Percentiles rank a stretch among this genome's conserved stretches.
phyloP scores from a whole-genome alignment of 1,140 invertebrate species.

The Lepidotrigona ventralis region DNA sequence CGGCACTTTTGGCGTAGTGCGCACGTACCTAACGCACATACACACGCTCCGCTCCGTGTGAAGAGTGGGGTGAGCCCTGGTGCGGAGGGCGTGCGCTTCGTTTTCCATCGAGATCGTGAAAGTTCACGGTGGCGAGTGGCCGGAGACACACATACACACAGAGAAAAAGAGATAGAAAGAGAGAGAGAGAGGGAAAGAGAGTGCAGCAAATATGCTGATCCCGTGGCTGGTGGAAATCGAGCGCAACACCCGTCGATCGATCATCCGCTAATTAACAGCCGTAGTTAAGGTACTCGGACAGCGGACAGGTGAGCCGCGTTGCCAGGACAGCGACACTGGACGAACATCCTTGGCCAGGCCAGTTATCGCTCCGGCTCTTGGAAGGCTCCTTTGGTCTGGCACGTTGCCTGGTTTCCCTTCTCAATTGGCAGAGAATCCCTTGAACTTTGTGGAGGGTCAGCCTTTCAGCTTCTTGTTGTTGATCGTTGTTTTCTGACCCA shows the following conservation, averaged over 20 bases:
- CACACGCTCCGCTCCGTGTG: constrained; percentile 49
- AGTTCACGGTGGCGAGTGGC: constrained; percentile 51
- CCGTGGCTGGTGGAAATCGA: constrained; percentile 14
- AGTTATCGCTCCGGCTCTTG: constrained; percentile 7
- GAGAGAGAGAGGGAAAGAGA: constrained; percentile 12
- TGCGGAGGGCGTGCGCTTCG: constrained; percentile 68
- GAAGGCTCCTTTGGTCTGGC: not conserved
- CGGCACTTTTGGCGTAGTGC: constrained; percentile 68
- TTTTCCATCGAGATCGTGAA: constrained; percentile 63
- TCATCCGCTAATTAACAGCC: constrained; percentile 21
- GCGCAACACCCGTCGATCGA: constrained; percentile 19
- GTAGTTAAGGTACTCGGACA: constrained; percentile 7
- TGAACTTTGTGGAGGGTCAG: not conserved
- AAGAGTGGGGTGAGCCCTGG: constrained; percentile 45
- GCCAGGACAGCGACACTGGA: not conserved
- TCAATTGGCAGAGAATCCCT: not conserved
- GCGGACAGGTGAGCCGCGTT: not conserved
- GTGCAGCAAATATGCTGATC: constrained; percentile 11
- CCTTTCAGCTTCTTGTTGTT: not conserved
- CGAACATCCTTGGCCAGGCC: not conserved
- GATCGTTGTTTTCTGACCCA: not conserved
- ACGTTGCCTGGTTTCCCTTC: constrained; percentile 1
- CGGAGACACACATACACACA: not conserved
- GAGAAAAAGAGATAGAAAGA: not conserved
- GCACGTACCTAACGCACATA: constrained; percentile 66